Percentiles rank a stretch among this genome's conserved stretches.
These are phyloP conservation scores for Tiliacea citrago DNA, from an alignment of 2,888 invertebrate genomes.

Conservation along the genomic window DNA sequence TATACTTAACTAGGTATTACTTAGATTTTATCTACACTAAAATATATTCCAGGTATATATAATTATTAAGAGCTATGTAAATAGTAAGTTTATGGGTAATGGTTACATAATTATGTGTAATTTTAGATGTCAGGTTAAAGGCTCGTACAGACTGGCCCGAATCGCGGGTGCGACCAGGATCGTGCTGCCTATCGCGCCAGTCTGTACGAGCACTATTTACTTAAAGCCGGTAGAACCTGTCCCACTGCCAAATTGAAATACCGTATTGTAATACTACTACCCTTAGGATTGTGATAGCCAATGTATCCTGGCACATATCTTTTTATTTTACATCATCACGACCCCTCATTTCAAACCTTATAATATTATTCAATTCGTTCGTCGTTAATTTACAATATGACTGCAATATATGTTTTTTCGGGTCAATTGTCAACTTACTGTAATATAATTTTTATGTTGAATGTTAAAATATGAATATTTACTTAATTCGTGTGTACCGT, in stretches of 20 bases:
- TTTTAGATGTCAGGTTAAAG: slow-evolving; percentile 22
- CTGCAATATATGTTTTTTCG: neutral
- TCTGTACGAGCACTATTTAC: too few species aligned
- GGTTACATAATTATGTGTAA: slow-evolving; percentile 28
- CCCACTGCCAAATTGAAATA: slow-evolving; percentile 44
- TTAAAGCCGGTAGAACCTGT: slow-evolving; percentile 6
- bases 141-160: too few species aligned
- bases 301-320: neutral
- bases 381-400: neutral
- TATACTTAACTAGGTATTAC: slow-evolving; percentile 32
- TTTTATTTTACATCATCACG: too few species aligned
- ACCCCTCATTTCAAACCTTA: neutral
- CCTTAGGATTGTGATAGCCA: neutral
- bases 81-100: slow-evolving; percentile 44
- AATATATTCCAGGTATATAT: slow-evolving; percentile 54
- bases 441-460: neutral
- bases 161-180: too few species aligned
- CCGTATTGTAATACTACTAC: neutral
- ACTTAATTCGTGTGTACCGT: neutral
- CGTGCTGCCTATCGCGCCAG: too few species aligned
- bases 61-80: slow-evolving; percentile 45
- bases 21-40: slow-evolving; percentile 44
- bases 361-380: too few species aligned
- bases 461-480: neutral
- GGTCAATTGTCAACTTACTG: neutral